Conservation (phyloP, 30 jellyfish, hydroid and myxozoan genomes). For the Euphysa ruthae region DNA sequence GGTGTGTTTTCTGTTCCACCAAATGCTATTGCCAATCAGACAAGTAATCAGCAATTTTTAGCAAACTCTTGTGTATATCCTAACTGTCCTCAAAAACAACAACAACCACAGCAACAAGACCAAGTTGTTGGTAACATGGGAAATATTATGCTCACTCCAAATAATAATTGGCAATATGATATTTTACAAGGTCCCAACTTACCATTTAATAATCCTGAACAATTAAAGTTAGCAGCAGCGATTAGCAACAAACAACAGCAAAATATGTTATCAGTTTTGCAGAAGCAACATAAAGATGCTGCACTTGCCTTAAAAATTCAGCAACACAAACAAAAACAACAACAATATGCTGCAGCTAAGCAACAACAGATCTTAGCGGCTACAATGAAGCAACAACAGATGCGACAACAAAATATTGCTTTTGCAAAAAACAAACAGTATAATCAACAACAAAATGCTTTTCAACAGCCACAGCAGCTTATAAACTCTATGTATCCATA, state of each 20-base stretch:
- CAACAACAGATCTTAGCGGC: background rate
- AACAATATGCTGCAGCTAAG: background rate
- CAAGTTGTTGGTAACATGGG: background rate
- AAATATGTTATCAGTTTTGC: background rate
- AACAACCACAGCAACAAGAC: no score
- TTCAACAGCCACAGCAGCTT: background rate
- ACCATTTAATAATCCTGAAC: background rate
- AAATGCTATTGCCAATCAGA: background rate
- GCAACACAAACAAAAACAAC: slow-evolving; percentile 5
- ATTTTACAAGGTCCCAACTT: background rate
- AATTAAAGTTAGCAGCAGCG: background rate
- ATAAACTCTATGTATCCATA: no score
- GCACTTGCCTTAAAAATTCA: no score
- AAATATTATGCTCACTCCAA: background rate
- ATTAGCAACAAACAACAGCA: background rate
- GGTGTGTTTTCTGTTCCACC: background rate
- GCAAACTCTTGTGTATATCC: background rate
- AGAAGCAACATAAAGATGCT: background rate
- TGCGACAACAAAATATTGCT: background rate
- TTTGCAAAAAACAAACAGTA: background rate
- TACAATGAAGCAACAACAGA: background rate
- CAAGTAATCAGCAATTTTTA: background rate
- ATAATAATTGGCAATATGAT: background rate
- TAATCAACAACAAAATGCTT: background rate
- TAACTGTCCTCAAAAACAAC: no score